Evolutionary conservation across 2,797 vertebrate genomes (phyloP).

Genomic region (Gobionotothen gibberifrons): DNA sequence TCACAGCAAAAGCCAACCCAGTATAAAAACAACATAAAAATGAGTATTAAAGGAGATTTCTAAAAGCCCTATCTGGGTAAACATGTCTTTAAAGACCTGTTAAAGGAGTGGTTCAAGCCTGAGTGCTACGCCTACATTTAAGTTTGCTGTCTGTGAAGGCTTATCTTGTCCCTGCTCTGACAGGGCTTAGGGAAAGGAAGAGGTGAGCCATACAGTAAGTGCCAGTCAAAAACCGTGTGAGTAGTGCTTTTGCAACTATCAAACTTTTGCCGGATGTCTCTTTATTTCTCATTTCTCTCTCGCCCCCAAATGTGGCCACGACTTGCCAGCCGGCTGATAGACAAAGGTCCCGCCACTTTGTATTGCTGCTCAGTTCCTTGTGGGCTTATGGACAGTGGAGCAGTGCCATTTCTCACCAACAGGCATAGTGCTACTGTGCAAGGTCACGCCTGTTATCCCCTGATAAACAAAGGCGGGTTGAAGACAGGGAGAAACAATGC

Average conservation of each 20-base stretch:
- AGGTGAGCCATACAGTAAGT: slow-evolving; percentile 58
- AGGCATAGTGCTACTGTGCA: slow-evolving; percentile 61
- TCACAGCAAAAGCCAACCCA: neutral
- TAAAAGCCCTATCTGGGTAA: slow-evolving; percentile 17
- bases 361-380: slow-evolving; percentile 46
- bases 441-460: slow-evolving; percentile 80
- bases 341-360: slow-evolving; percentile 41
- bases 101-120: slow-evolving; percentile 49
- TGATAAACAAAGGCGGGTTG: slow-evolving; percentile 76
- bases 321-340: slow-evolving; percentile 45
- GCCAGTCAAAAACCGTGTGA: slow-evolving; percentile 57
- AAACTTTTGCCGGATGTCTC: slow-evolving; percentile 44
- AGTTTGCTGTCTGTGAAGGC: slow-evolving; percentile 55
- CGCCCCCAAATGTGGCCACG: slow-evolving; percentile 15
- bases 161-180: slow-evolving; percentile 71
- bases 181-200: slow-evolving; percentile 56
- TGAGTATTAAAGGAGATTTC: slow-evolving; percentile 19
- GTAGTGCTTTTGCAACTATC: slow-evolving; percentile 39
- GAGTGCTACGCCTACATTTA: slow-evolving; percentile 49
- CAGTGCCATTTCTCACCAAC: slow-evolving; percentile 54
- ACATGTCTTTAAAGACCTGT: slow-evolving; percentile 42
- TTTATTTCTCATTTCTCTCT: slow-evolving; percentile 39
- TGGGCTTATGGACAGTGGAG: slow-evolving; percentile 58
- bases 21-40: slow-evolving; percentile 17
- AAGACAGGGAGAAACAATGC: slow-evolving; percentile 59